Percentiles rank a stretch among this genome's conserved stretches.
phyloP scores from a whole-genome alignment of 2,797 vertebrate species.

The Sebastes elongatus region DNA sequence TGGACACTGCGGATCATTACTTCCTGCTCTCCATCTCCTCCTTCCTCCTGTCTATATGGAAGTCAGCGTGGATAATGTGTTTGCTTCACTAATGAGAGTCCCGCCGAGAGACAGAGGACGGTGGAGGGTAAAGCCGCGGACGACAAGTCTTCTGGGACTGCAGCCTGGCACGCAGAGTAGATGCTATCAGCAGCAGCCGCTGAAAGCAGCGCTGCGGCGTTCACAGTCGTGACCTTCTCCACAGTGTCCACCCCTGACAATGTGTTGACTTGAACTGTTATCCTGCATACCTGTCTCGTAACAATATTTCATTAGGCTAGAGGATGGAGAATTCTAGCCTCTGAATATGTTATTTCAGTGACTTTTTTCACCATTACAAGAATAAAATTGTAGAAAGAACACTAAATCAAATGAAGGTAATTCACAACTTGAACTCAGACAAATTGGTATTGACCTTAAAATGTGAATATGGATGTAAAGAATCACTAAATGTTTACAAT shows the following conservation, averaged over 20 bases:
- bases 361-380: not conserved
- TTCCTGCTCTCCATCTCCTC: constrained; percentile 61
- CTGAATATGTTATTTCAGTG: not conserved
- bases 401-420: not conserved
- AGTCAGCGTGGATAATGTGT: constrained; percentile 54
- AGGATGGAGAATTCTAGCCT: not conserved
- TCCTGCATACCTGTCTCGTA: constrained; percentile 38
- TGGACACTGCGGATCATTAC: constrained; percentile 78
- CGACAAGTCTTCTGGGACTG: constrained; percentile 41
- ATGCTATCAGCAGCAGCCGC: constrained; percentile 49
- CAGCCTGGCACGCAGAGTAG: constrained; percentile 9
- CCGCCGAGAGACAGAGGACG: constrained; percentile 52
- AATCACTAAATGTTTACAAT: not conserved
- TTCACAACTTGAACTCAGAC: not conserved
- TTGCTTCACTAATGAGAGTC: constrained; percentile 69
- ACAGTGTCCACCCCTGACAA: not conserved
- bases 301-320: constrained; percentile 23
- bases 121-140: constrained; percentile 43
- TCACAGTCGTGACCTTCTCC: constrained; percentile 38
- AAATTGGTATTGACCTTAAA: not conserved
- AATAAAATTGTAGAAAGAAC: not conserved
- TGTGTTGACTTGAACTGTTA: constrained; percentile 23
- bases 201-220: constrained; percentile 2
- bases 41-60: constrained; percentile 42
- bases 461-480: not conserved